Percentiles rank a stretch among this genome's conserved stretches.
Evolutionary conservation across 2,888 invertebrate genomes (phyloP).

Genomic region (Pedicia rivosa): DNA sequence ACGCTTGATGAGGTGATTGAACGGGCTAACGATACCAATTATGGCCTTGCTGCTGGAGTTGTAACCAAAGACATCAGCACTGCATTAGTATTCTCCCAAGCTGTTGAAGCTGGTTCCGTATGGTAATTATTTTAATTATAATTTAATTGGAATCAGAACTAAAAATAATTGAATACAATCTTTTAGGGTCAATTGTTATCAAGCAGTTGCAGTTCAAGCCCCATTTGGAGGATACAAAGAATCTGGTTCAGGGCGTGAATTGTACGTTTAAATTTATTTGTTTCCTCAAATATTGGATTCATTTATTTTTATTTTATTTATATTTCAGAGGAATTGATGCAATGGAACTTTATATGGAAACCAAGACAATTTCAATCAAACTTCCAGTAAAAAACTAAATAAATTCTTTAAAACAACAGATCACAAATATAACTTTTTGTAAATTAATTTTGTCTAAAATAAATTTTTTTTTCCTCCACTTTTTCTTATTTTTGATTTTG

Average conservation of each 20-base stretch:
- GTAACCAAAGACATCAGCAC: constrained; percentile 64
- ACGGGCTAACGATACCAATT: constrained; percentile 62
- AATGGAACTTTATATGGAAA: constrained; percentile 59
- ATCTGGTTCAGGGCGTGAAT: constrained; percentile 72
- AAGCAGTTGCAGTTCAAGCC: constrained; percentile 39
- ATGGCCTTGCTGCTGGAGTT: constrained; percentile 70
- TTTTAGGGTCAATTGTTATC: constrained; percentile 34
- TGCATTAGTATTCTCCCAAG: constrained; percentile 56
- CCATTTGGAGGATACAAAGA: constrained; percentile 83
- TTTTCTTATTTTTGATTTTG: no score
- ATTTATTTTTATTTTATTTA: background rate
- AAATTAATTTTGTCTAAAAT: no score
- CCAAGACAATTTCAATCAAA: constrained; percentile 54
- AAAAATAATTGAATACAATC: no score
- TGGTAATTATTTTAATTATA: no score
- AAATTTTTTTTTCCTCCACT: no score
- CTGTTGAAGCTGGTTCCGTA: constrained; percentile 65
- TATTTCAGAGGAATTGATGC: constrained; percentile 46
- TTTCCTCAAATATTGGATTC: background rate
- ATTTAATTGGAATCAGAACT: no score
- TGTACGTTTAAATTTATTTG: constrained; percentile 20
- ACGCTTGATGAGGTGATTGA: constrained; percentile 60
- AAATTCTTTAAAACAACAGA: no score
- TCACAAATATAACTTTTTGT: no score
- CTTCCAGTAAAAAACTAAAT: constrained; percentile 15